These are phyloP conservation scores for Chouioia cunea DNA, from an alignment of 2,888 invertebrate species.

Conservation along the genomic window DNA sequence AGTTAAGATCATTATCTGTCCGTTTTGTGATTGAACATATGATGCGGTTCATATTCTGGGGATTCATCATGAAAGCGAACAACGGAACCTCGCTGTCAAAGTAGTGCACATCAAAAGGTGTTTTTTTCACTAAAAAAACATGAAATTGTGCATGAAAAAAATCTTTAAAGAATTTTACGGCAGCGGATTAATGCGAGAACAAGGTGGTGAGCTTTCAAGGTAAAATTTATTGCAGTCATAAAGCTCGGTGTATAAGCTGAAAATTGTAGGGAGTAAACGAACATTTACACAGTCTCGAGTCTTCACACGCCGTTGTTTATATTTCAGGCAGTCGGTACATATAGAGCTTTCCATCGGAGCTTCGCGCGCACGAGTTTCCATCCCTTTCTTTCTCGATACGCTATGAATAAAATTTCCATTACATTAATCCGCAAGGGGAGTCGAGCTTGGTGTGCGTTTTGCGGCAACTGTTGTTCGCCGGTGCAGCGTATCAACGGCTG, in stretches of 20 bases:
- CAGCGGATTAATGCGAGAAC: neutral
- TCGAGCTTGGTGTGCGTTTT: slow-evolving; percentile 11
- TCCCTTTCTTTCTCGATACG: slow-evolving; percentile 30
- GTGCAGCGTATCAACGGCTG: slow-evolving; percentile 18
- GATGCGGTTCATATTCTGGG: too few species aligned
- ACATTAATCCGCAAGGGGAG: slow-evolving; percentile 35
- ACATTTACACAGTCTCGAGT: slow-evolving; percentile 28
- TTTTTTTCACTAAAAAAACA: too few species aligned
- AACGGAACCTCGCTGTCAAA: too few species aligned
- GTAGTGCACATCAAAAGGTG: too few species aligned
- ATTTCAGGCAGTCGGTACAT: neutral
- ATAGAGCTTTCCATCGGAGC: slow-evolving; percentile 4
- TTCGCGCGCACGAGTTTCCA: neutral
- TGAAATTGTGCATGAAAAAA: too few species aligned
- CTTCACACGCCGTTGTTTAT: neutral
- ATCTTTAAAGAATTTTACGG: too few species aligned
- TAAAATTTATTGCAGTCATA: slow-evolving; percentile 15
- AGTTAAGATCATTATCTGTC: too few species aligned
- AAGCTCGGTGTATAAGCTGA: slow-evolving; percentile 9
- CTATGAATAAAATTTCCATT: slow-evolving; percentile 48
- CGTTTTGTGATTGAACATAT: too few species aligned
- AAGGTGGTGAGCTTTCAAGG: neutral
- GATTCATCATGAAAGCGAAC: too few species aligned
- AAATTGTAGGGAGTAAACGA: slow-evolving; percentile 22
- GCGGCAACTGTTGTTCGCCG: slow-evolving; percentile 26